Evolutionary conservation across 2,113 vertebrate genomes (phyloP).

Genomic region (Pavo muticus): DNA sequence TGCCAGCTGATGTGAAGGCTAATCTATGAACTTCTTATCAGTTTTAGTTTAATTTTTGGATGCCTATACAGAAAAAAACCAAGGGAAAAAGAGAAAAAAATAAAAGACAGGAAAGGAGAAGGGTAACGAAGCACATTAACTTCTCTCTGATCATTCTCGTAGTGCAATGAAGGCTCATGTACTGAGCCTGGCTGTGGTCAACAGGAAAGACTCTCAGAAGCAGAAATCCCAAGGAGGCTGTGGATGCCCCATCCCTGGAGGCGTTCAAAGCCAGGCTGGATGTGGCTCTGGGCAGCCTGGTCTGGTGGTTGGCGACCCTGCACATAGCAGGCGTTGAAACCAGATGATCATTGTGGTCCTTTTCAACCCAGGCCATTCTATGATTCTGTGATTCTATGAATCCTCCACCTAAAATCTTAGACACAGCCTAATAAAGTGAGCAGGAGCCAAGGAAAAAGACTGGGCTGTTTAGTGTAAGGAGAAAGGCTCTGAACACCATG

Average conservation of each 20-base stretch:
- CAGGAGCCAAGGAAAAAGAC: not conserved
- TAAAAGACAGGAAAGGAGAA: not conserved
- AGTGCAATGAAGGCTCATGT: not conserved
- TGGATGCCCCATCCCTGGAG: too few relatives aligned
- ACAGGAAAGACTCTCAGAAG: not conserved
- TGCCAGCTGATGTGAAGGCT: not conserved
- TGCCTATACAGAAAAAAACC: not conserved
- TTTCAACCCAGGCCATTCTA: too few relatives aligned
- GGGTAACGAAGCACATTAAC: not conserved
- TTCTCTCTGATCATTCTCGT: not conserved
- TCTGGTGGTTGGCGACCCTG: too few relatives aligned
- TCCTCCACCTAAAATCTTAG: fast-evolving
- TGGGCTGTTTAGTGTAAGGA: not conserved
- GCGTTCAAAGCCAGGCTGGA: too few relatives aligned
- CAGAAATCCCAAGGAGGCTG: not conserved
- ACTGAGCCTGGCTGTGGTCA: not conserved
- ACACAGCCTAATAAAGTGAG: too few relatives aligned
- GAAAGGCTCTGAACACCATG: not conserved
- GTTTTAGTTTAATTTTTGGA: not conserved
- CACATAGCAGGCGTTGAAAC: too few relatives aligned
- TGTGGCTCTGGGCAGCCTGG: too few relatives aligned
- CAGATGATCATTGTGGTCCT: too few relatives aligned
- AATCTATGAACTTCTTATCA: not conserved
- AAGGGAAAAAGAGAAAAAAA: not conserved
- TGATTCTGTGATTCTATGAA: not conserved